phyloP scores from a whole-genome alignment of 1,140 invertebrate genomes.

The Nomia melanderi region DNA sequence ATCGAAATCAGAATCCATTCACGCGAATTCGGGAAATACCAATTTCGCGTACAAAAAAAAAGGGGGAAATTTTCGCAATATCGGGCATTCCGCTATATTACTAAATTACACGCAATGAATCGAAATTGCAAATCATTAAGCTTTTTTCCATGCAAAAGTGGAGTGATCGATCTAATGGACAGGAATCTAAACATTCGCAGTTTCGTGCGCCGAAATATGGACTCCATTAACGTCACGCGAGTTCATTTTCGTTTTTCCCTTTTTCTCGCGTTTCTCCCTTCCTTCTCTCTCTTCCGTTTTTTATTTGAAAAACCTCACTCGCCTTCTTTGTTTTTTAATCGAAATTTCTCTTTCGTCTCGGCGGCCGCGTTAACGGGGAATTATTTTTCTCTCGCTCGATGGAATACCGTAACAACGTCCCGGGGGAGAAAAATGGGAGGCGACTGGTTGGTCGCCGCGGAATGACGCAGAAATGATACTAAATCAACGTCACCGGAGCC shows the following conservation, averaged over 20 bases:
- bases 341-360: too few species aligned
- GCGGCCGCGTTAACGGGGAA: neutral
- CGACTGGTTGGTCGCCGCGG: neutral
- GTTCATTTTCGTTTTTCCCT: neutral
- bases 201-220: neutral
- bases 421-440: too few species aligned
- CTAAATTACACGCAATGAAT: too few species aligned
- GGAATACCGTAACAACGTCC: neutral
- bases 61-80: too few species aligned
- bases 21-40: neutral
- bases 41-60: neutral
- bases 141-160: neutral
- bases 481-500: slow-evolving; percentile 7
- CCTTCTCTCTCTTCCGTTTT: neutral
- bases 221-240: neutral
- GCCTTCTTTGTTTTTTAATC: too few species aligned
- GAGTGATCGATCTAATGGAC: neutral
- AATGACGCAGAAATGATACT: slow-evolving; percentile 27
- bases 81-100: neutral
- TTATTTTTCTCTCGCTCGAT: neutral
- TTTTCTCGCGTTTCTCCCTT: neutral
- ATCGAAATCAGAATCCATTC: neutral
- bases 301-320: too few species aligned
- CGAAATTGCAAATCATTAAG: neutral
- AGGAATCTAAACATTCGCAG: neutral